Base-by-base conservation (phyloP, 35 echinoderm and acorn worm species). In the Nesometra sesokonis region DNA sequence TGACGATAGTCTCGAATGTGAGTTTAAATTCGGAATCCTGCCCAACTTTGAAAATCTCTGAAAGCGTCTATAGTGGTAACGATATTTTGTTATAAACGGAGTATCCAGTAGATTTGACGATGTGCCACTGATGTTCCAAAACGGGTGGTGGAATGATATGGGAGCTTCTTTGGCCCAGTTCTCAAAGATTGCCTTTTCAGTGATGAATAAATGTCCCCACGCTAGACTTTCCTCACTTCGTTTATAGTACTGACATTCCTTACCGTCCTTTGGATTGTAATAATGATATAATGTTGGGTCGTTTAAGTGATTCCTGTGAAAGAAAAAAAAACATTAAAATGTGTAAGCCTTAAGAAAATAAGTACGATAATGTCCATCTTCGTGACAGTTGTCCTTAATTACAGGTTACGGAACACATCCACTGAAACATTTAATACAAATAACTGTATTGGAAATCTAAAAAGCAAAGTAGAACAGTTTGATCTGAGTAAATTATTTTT, bases 101-200 rank as follows among this genome's bases (percentile, higher is more conserved):
- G 38, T 43, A 15, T 43, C 38, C 15, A 43, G 15, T 43, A 15
- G 15, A 43, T 15, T 43, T 15, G 38, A 43, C 4, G 38, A 43
- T 43, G 38, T 43, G 4, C 38, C 38, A 15, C 38, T 43, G 38
- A 43, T 43, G 38, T 89, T 91, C 93, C 93, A 95, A 19, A 35
- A 13, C 7, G 93, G 93, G 34, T 89, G 57, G 3, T 85, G 34
- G 79, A 95, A 95, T 4, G 78, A 78, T 0, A 95, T 95, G 31
- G 77, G 81, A 46, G 89, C 87, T 79, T 90, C 84, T 46, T 89
- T 82, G 19, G 93, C 93, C 93, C 93, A 95, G 32, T 90, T 91
- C 3, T 87, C 93, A 79, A 95, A 95, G 77, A 95, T 95, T 84
- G 83, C 91, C 77, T 95, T 95, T 47, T 95, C 93, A 11, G 93